Base-by-base conservation (phyloP, 2,113 vertebrate species). In the Zosterops japonicus region DNA sequence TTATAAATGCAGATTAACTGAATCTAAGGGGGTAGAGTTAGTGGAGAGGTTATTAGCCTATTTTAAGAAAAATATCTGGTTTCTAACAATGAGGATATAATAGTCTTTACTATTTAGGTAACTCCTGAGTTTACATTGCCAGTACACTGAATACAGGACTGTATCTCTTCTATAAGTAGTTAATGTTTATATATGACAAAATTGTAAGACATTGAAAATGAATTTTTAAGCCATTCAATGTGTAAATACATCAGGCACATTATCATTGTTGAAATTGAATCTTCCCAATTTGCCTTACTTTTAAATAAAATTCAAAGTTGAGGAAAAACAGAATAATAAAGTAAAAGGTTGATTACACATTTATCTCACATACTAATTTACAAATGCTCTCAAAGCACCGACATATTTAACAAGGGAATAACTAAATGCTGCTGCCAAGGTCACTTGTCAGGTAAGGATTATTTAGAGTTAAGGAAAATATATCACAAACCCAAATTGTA, bases 331-430 rank as follows among this genome's bases (percentile, higher is more conserved):
- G 35, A 79, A 55, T 12, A 74, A 64, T 59, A 31, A 83, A 88
- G 22, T 49, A 59, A 69, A 63, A 79, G 20, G 12, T 44, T 53
- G 44, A 61, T 80, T 87, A 24, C n/a, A 25, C 28, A 13, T 71
- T 89, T 94, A 29, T 70, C 42, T 80, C 53, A 27, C 12, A 17
- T 74, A n/a, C 39, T 77, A 41, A 63, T 84, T 90, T 52, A 35
- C 46, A 86, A 95, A 86, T 72, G 53, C 29, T 93, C 94, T 83
- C 76, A 86, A 78, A 90, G 82, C 22, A 88, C 29, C 24, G 12
- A 3, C 46, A 10, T 56, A 56, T 52, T 80, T 63, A 78, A 78
- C 44, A 52, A 18, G 60, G 31, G 33, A 78, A 77, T 7, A 78
- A 70, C 55, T 63, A 56, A 90, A 90, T 33, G 22, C 72, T 86